A percentile compares a stretch with the other conserved stretches of the same genome.
Conservation (phyloP, 2,888 invertebrate genomes). For the Agrotis clavis region DNA sequence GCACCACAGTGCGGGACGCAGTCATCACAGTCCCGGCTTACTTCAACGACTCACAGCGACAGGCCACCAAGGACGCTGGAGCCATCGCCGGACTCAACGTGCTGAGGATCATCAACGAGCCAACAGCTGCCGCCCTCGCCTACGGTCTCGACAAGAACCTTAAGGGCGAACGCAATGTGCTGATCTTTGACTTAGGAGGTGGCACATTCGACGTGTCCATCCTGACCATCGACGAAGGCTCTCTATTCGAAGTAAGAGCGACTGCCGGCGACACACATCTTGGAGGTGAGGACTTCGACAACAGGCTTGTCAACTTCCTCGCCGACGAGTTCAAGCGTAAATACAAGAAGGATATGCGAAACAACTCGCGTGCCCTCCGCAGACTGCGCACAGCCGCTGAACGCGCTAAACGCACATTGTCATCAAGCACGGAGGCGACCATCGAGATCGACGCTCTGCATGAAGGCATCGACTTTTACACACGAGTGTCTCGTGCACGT, state of each 20-base stretch:
- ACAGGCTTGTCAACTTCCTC: slow-evolving; percentile 92
- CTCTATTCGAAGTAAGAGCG: slow-evolving; percentile 94
- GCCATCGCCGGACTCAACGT: slow-evolving; percentile 94
- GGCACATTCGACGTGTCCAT: slow-evolving; percentile 96
- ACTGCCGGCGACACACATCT: slow-evolving; percentile 96
- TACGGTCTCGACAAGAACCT: slow-evolving; percentile 94
- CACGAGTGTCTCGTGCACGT: slow-evolving; percentile 93
- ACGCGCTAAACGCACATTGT: slow-evolving; percentile 94
- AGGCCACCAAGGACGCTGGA: slow-evolving; percentile 96
- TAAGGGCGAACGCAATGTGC: slow-evolving; percentile 92
- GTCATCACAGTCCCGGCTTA: slow-evolving; percentile 96
- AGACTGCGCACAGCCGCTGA: slow-evolving; percentile 95
- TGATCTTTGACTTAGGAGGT: slow-evolving; percentile 93
- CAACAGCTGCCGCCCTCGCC: slow-evolving; percentile 94
- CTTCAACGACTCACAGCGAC: slow-evolving; percentile 94
- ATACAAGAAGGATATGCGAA: slow-evolving; percentile 93
- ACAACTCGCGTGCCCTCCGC: slow-evolving; percentile 93
- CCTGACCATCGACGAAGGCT: slow-evolving; percentile 95
- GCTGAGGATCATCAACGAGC: slow-evolving; percentile 95
- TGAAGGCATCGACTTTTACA: slow-evolving; percentile 94
- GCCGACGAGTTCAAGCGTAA: slow-evolving; percentile 94
- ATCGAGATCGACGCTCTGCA: slow-evolving; percentile 94
- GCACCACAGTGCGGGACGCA: slow-evolving; percentile 93
- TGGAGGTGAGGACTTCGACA: slow-evolving; percentile 94
- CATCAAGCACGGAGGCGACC: slow-evolving; percentile 94